Conservation (phyloP, 1,140 invertebrate genomes). For the Acromyrmex heyeri region DNA sequence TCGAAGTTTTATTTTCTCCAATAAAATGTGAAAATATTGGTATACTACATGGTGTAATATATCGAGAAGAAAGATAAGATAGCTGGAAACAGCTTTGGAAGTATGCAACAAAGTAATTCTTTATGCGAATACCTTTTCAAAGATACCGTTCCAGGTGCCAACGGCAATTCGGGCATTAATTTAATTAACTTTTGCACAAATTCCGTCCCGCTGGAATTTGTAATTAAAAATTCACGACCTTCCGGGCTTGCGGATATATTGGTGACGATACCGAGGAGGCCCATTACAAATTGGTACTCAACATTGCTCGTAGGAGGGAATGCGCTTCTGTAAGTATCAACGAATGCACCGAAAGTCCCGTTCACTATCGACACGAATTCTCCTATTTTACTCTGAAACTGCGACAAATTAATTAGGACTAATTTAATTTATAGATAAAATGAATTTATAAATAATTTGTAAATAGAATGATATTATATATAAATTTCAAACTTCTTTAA, state of each 20-base stretch:
- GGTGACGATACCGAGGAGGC: conserved; percentile 82
- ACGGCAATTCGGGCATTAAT: conserved; percentile 75
- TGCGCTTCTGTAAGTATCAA: conserved; percentile 79
- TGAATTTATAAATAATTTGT: too few species aligned
- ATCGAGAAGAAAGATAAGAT: not conserved
- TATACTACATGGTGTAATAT: not conserved
- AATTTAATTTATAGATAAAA: too few species aligned
- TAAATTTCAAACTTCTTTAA: too few species aligned
- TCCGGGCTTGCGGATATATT: conserved; percentile 83
- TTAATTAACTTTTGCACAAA: conserved; percentile 80
- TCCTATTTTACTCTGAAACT: conserved; percentile 81
- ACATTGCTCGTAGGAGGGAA: conserved; percentile 79
- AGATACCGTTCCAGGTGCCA: conserved; percentile 68
- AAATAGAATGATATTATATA: too few species aligned
- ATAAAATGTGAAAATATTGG: not conserved
- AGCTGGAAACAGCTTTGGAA: not conserved
- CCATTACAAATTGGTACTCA: conserved; percentile 83
- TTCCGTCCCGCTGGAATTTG: conserved; percentile 78
- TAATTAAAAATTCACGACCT: conserved; percentile 83
- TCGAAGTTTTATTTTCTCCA: not conserved
- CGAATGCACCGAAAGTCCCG: conserved; percentile 82
- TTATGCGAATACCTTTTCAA: conserved; percentile 60
- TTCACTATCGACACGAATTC: conserved; percentile 83
- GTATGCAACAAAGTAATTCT: not conserved
- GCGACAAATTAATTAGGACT: not conserved